Percentiles rank a stretch among this genome's conserved stretches.
Conservation (phyloP, 1,140 invertebrate genomes). For the Ladona fulva region DNA sequence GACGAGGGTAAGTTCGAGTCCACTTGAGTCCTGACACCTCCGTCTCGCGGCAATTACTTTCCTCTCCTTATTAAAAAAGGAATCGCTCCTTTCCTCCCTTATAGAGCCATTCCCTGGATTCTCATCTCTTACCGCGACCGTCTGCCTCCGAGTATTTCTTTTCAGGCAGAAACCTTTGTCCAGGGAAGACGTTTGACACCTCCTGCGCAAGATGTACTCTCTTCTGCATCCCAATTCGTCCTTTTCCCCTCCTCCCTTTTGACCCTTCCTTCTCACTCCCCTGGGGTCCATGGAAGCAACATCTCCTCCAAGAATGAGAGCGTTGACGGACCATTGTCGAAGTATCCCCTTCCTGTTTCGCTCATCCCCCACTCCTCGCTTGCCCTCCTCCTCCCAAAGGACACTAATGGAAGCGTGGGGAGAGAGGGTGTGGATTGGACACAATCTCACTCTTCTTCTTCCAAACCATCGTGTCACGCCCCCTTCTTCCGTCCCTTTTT, state of each 20-base stretch:
- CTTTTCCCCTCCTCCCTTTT: not conserved
- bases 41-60: too few relatives aligned
- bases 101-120: too few relatives aligned
- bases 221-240: not conserved
- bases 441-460: not conserved
- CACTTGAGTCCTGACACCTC: too few relatives aligned
- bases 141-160: not conserved
- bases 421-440: not conserved
- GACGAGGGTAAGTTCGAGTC: too few relatives aligned
- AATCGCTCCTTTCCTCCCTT: too few relatives aligned
- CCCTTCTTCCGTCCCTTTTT: not conserved
- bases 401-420: not conserved
- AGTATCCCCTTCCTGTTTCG: not conserved
- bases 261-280: not conserved
- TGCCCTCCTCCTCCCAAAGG: not conserved
- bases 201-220: not conserved
- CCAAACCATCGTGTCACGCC: not conserved
- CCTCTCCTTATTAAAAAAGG: too few relatives aligned
- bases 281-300: not conserved
- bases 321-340: constrained; percentile 2
- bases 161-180: not conserved
- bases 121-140: too few relatives aligned
- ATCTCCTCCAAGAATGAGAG: not conserved
- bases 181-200: constrained; percentile 1
- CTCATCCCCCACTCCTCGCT: not conserved